Evolutionary conservation across 2,888 invertebrate genomes (phyloP), one percentile per base, ranked within the genome.

Genomic region (Caenorhabditis sp.): DNA sequence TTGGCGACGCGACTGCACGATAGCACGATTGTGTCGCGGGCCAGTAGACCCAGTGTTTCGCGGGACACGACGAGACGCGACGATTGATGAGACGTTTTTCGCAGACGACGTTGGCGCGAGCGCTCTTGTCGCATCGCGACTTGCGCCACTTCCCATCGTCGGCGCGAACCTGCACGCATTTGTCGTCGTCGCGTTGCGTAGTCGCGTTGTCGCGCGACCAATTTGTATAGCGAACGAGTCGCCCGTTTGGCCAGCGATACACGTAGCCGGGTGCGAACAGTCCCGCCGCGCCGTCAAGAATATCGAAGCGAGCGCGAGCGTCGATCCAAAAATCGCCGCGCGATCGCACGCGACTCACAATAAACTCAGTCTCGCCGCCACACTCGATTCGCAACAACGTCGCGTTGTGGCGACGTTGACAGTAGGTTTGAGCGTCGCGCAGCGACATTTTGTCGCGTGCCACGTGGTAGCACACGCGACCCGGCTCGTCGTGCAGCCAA

Each of bases 261-360:
- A 83, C 83, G 37, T 81, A 76, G n/a, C 83, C 83, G 26, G 83
- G 83, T n/a, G 69, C 73, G 69, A 81, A 81, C 12, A 83, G 77
- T 1, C 79, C 79, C 43, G 81, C 81, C 23, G 78, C 51, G 24
- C 77, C 76, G 64, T 83, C 83, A 43, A 83, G 76, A 23, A 82
- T 81, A 61, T 83, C 81, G 64, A 81, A 83, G 19, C 78, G 66
- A 10, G 83, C 83, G 19, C 79, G 68, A 1, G 83, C 81, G 31
- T 79, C 81, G 23, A 83, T 73, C 83, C 83, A 82, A 17, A 70
- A 69, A 2, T 6, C 12, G 3, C 17, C 43, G 14, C 43, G 37
- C 17, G 51, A 36, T 53, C 62, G 61, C 8, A 66, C 62, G 31
- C 58, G 6, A 66, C 76, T 73, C 66, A 73, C 66, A 49, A 83